These are phyloP conservation scores for Atopsyche davidsoni DNA, from an alignment of 1,140 invertebrate genomes.

Conservation along the genomic window DNA sequence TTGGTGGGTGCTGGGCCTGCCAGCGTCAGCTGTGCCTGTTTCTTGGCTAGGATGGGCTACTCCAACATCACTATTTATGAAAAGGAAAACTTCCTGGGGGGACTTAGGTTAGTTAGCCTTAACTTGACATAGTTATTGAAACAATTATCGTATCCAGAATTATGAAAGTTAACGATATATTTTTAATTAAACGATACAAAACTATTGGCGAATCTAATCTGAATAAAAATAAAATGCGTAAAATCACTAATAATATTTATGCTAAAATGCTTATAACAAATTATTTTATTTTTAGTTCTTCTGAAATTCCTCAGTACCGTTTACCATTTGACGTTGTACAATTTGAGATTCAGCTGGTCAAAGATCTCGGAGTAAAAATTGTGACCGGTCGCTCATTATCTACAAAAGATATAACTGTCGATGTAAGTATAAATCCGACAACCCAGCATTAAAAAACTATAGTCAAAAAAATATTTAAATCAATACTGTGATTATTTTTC, in stretches of 20 bases:
- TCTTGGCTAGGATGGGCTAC: constrained; percentile 89
- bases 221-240: constrained; percentile 3
- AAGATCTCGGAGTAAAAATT: constrained; percentile 89
- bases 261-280: neutral
- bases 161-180: neutral
- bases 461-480: constrained; percentile 1
- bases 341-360: constrained; percentile 88
- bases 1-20: constrained; percentile 93
- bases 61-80: constrained; percentile 89
- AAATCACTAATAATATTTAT: too few relatives aligned
- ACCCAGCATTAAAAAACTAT: neutral
- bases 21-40: constrained; percentile 95
- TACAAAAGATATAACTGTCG: constrained; percentile 63
- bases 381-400: constrained; percentile 58
- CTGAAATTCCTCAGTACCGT: constrained; percentile 96
- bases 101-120: constrained; percentile 63
- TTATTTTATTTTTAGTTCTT: constrained; percentile 58
- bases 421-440: constrained; percentile 43
- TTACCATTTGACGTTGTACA: constrained; percentile 88
- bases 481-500: constrained; percentile 28
- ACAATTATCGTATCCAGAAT: neutral
- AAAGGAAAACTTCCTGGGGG: constrained; percentile 79
- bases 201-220: neutral
- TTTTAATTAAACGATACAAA: neutral
- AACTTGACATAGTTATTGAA: neutral